Base-by-base conservation (phyloP, 92 coral and sea anemone genomes). In the Paragorgia papillata region DNA sequence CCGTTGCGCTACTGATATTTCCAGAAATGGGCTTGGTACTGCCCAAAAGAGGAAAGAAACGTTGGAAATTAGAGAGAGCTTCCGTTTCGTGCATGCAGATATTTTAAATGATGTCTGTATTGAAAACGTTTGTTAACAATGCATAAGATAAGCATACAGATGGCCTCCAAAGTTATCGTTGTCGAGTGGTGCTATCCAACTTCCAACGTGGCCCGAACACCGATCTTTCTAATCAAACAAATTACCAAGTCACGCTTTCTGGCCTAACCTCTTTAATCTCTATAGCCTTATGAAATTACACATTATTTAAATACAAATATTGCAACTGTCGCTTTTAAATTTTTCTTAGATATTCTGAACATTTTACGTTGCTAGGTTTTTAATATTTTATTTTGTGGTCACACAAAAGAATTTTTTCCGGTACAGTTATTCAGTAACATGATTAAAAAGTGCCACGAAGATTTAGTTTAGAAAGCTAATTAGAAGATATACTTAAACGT, bases 121-220 rank as follows among this genome's bases (percentile, higher is more conserved):
- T 71, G 78, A 71, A 53, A 71, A 71, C 62, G 30, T 53, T 71
- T 71, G 78, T 71, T 71, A 30, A 71, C 78, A 71, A 71, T 71
- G 78, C 78, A 71, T 53, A 18, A 71, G 78, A 71, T 71, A 71
- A 71, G 78, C 64, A 71, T 71, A 55, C 78, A 71, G 78, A 71
- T 71, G 78, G 78, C 78, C 63, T 71, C 39, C 78, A 35, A 71
- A 54, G 78, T 64, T 71, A 17, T 71, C 78, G 58, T 50, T 32
- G 78, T 71, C 51, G 62, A 46, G 62, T 50, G 40, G 34, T 71
- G 32, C 51, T 37, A n/a, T 57, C 63, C 78, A 53, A 71, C 49
- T n/a, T 27, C 63, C 51, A 71, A 55, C 78, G 63, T 71, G 78
- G 78, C 32, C 63, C 43, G n/a, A 68, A 68, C 12, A 49, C 1